Base-by-base conservation (phyloP, 1,140 invertebrate genomes). In the Tetramorium alpestre region DNA sequence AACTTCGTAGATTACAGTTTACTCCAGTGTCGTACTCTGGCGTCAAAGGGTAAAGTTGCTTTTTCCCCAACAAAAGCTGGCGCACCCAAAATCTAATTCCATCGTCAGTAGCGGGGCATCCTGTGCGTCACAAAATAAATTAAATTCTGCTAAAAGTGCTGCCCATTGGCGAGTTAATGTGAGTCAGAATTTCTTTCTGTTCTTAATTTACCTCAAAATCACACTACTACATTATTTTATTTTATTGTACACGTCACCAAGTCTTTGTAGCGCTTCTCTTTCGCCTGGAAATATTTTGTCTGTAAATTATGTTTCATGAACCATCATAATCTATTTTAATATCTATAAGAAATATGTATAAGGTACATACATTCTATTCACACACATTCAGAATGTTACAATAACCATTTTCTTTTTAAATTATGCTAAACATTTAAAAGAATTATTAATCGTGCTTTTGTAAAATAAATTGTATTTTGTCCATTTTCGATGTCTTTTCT, bases 1-100 rank as follows among this genome's bases (percentile, higher is more conserved):
- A 85, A 85, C 73, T 85, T 85, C 28, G 73, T 78, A 85, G 82
- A 85, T 77, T 85, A 76, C 82, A 58, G 80, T 84, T 84, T 84
- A 73, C 54, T 73, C 33, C 67, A n/a, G 69, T 73, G 67, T 73
- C 80, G 54, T 60, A 60, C 38, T 58, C 54, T 7, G 28, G 51
- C 78, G 41, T 84, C 80, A 84, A 84, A 84, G 80, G 80, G 41
- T 58, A 38, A 84, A 84, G 80, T 84, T 84, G 80, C 80, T 84
- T 84, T 84, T 84, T 82, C 80, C 54, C 16, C 67, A 60, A 84
- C 80, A 84, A 73, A 84, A 84, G 80, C 80, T 47, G 80, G 54
- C 54, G 69, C 80, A n/a, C 54, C 80, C 41, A 73, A 84, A 84
- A 84, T 84, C 80, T 84, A 84, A 84, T 84, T 84, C 69, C 18